Conservation (phyloP, 1,140 invertebrate genomes). For the Aradophagus sp. region DNA sequence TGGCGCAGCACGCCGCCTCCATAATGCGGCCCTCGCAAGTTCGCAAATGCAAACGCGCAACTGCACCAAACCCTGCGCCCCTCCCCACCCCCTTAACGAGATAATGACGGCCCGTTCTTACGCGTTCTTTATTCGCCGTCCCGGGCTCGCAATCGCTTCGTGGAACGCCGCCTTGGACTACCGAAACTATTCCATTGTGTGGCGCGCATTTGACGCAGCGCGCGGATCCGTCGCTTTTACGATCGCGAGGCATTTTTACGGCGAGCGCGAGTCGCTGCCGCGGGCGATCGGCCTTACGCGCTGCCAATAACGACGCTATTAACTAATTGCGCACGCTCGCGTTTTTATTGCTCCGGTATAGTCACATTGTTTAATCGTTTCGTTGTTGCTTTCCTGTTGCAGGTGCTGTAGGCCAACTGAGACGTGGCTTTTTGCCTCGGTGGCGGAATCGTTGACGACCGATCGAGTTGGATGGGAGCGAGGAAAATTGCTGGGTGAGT, state of each 20-base stretch:
- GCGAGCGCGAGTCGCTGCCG: too few relatives aligned
- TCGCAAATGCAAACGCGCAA: constrained; percentile 35
- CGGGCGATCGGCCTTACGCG: constrained; percentile 4
- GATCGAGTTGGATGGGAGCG: too few relatives aligned
- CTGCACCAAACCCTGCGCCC: constrained; percentile 20
- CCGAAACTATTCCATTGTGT: constrained; percentile 22
- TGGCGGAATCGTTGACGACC: too few relatives aligned
- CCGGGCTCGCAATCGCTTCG: constrained; percentile 54
- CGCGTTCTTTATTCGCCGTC: constrained; percentile 58
- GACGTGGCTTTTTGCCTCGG: too few relatives aligned
- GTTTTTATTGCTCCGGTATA: constrained; percentile 24
- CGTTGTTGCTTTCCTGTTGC: too few relatives aligned
- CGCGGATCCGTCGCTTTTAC: too few relatives aligned
- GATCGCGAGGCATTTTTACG: too few relatives aligned
- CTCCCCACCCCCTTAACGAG: constrained; percentile 61
- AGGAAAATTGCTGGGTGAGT: too few relatives aligned
- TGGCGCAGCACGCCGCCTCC: constrained; percentile 35
- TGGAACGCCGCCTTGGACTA: constrained; percentile 54
- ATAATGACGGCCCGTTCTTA: constrained; percentile 53
- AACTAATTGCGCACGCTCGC: constrained; percentile 23
- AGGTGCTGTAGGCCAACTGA: too few relatives aligned
- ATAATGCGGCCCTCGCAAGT: constrained; percentile 34
- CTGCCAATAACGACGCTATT: constrained; percentile 27
- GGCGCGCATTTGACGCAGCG: too few relatives aligned
- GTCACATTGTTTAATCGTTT: too few relatives aligned